These are phyloP conservation scores for Zophobas morio DNA, from an alignment of 1,140 invertebrate genomes.

Conservation along the genomic window DNA sequence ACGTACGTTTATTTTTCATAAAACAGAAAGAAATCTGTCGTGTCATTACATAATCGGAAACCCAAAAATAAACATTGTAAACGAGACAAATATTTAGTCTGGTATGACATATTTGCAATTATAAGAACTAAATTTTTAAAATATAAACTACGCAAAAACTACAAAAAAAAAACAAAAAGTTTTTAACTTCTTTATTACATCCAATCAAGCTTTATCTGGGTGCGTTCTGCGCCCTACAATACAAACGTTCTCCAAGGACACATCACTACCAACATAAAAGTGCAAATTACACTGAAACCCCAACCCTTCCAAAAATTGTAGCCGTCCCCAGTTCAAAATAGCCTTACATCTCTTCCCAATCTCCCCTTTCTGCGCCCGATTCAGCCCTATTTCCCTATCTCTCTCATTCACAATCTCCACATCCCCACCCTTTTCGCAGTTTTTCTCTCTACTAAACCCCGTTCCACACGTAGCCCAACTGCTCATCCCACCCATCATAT, in stretches of 20 bases:
- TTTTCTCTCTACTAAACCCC: slow-evolving; percentile 69
- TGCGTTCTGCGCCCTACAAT: slow-evolving; percentile 75
- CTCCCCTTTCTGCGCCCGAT: slow-evolving; percentile 70
- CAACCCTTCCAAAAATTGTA: slow-evolving; percentile 73
- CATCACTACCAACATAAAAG: slow-evolving; percentile 75
- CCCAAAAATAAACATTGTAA: no score
- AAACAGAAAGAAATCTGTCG: no score
- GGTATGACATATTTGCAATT: no score
- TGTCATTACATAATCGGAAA: no score
- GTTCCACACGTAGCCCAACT: slow-evolving; percentile 89
- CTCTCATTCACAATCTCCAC: slow-evolving; percentile 49
- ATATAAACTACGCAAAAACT: no score
- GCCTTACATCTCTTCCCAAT: slow-evolving; percentile 83
- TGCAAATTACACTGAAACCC: slow-evolving; percentile 76
- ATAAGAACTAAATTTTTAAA: no score
- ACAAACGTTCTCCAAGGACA: slow-evolving; percentile 86
- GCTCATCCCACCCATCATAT: slow-evolving; percentile 82
- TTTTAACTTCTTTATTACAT: no score
- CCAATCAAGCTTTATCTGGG: slow-evolving; percentile 44
- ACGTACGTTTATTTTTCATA: no score
- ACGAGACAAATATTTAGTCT: no score
- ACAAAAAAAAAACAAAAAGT: no score
- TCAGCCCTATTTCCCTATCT: slow-evolving; percentile 59
- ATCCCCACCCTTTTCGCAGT: slow-evolving; percentile 27
- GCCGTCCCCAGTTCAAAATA: slow-evolving; percentile 82